Conservation (phyloP, 2,113 vertebrate genomes). For the Myiopsitta monachus region DNA sequence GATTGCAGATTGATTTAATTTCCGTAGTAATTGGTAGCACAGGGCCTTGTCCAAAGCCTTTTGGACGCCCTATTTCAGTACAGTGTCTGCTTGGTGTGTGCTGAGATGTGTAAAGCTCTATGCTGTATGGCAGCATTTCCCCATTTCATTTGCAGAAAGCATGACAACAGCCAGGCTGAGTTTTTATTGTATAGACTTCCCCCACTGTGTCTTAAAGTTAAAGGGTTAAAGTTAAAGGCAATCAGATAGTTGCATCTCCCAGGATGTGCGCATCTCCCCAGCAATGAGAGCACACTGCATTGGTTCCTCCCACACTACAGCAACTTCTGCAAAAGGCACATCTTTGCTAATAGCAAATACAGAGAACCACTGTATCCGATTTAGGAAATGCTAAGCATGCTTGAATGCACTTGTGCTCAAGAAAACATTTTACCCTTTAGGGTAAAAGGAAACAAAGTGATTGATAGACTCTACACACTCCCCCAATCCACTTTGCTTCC, state of each 20-base stretch:
- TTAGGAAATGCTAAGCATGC: not conserved
- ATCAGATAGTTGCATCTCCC: not conserved
- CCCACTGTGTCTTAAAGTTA: not conserved
- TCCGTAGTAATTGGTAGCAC: not conserved
- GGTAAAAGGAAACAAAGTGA: not conserved
- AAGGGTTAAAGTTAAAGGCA: too few relatives aligned
- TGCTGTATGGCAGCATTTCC: not conserved
- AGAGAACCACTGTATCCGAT: not conserved
- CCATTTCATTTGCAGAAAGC: not conserved
- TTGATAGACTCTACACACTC: rapidly evolving
- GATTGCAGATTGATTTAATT: not conserved
- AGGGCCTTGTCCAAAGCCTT: not conserved
- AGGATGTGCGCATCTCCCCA: not conserved
- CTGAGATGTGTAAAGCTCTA: rapidly evolving
- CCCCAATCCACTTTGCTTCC: not conserved
- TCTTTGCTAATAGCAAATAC: not conserved
- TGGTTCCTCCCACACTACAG: not conserved
- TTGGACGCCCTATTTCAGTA: not conserved
- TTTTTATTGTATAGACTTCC: not conserved
- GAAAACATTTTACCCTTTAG: not conserved
- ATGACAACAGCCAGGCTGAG: rapidly evolving
- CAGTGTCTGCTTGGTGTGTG: too few relatives aligned
- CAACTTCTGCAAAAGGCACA: not conserved
- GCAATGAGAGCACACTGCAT: rapidly evolving
- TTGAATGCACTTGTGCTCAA: not conserved